Base-by-base conservation (phyloP, 2,888 invertebrate genomes). In the Paralinhomoeus sp. region DNA sequence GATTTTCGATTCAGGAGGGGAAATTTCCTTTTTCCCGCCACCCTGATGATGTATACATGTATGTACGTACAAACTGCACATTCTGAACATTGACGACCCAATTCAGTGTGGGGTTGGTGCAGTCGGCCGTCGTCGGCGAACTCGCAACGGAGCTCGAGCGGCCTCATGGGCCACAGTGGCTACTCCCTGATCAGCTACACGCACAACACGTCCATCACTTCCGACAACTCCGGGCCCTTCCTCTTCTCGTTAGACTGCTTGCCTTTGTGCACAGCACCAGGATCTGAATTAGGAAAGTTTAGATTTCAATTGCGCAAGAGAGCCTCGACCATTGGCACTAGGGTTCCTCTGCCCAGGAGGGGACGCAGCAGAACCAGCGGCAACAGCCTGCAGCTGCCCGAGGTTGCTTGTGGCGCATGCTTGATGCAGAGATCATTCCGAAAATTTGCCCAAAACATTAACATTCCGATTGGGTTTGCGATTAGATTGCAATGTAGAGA, bases 301-400 rank as follows among this genome's bases (percentile, higher is more conserved):
- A 37, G 20, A 15, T 45, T 40, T 24, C 18, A 24, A 5, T 18
- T 42, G 5, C 38, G 38, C 12, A 58, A 58, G 48, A 46, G 60
- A 24, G 60, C 60, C 13, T 60, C 60, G 2, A 60, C 60, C 0
- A 59, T 60, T 36, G 60, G 59, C 36, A 59, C 59, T 7, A 45
- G 58, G 9, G 55, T 59, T 40, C 59, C 59, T 0, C 48, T 59
- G 20, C 56, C 57, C 17, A 47, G 21, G 2, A 21, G 22, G 13
- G 21, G 20, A 21, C 37, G 37, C 27, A 27, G 2, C 27, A 23
- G 24, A 23, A 18, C 37, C 22, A 37, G 39, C 39, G 12, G 39
- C 23, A 27, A 39, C 39, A 23, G 23, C 15, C 21, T 38, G 12
- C 21, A 5, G 38, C 17, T 22, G 3, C 38, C 21, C 18, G 22